Conservation (phyloP, 2,113 vertebrate species). For the Orthonyx spaldingii region DNA sequence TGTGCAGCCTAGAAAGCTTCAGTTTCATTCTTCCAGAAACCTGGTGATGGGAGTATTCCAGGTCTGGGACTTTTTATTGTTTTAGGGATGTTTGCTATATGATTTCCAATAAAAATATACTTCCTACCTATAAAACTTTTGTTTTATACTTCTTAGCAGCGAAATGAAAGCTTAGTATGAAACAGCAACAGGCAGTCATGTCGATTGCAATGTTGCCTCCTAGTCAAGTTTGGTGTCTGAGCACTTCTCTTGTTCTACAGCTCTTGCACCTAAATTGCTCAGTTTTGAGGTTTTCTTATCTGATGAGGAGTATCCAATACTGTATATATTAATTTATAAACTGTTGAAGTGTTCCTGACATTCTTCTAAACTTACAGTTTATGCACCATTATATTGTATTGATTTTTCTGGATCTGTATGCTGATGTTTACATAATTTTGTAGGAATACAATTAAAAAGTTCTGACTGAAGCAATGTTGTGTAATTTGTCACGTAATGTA, state of each 20-base stretch:
- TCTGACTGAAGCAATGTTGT: background rate
- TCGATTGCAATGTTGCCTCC: background rate
- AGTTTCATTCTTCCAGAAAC: background rate
- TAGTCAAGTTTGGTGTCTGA: background rate
- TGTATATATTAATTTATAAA: constrained; percentile 49
- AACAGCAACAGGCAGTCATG: background rate
- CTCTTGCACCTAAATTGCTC: constrained; percentile 25
- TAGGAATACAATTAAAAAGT: constrained; percentile 63
- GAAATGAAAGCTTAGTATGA: background rate
- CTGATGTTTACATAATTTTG: constrained; percentile 63
- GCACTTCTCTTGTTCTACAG: background rate
- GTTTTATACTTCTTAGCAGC: constrained; percentile 20
- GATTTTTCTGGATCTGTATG: constrained; percentile 43
- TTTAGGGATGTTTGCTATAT: constrained; percentile 16
- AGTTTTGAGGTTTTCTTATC: constrained; percentile 18
- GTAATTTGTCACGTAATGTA: background rate
- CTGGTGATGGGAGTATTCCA: background rate
- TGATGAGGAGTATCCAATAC: background rate
- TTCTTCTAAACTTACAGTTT: constrained; percentile 38
- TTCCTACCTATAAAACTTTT: constrained; percentile 23
- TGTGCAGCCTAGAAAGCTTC: background rate
- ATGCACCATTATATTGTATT: constrained; percentile 46
- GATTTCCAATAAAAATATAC: constrained; percentile 17
- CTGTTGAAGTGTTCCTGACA: constrained; percentile 9
- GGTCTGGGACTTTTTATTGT: background rate